Conservation (phyloP, 1,140 invertebrate genomes). For the Eubasilissa regina region DNA sequence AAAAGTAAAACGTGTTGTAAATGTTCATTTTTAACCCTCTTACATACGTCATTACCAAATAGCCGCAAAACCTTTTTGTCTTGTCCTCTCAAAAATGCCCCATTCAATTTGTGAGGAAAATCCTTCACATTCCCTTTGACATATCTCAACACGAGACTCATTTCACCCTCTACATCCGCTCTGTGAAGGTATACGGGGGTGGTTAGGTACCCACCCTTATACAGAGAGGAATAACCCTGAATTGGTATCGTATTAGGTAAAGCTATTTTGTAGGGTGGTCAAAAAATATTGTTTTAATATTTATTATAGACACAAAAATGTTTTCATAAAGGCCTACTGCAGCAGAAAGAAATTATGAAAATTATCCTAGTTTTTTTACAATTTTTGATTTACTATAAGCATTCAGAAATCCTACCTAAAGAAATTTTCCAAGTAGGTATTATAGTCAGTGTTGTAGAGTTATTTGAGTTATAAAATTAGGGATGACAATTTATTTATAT, state of each 20-base stretch:
- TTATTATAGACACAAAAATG: background rate
- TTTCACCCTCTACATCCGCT: slow-evolving; percentile 24
- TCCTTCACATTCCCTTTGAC: slow-evolving; percentile 59
- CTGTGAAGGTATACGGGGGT: slow-evolving; percentile 2
- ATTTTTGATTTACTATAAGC: too few species aligned
- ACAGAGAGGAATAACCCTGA: slow-evolving; percentile 14
- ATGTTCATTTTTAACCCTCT: too few species aligned
- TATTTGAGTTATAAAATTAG: too few species aligned
- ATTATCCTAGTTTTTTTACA: too few species aligned
- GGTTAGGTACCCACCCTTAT: background rate
- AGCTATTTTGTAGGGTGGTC: slow-evolving; percentile 7
- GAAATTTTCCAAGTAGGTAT: too few species aligned
- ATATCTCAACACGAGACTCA: slow-evolving; percentile 44
- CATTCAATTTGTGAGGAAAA: slow-evolving; percentile 54
- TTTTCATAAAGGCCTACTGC: too few species aligned
- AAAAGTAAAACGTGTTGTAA: too few species aligned
- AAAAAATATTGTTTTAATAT: background rate
- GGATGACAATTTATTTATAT: too few species aligned
- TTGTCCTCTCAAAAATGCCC: slow-evolving; percentile 27
- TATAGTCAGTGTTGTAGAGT: too few species aligned
- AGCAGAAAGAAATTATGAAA: too few species aligned
- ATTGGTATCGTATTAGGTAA: slow-evolving; percentile 21
- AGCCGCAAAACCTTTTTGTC: background rate
- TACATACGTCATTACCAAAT: background rate
- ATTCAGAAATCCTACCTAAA: too few species aligned